Base-by-base conservation (phyloP, 2,888 invertebrate genomes). In the Volucella inanis region DNA sequence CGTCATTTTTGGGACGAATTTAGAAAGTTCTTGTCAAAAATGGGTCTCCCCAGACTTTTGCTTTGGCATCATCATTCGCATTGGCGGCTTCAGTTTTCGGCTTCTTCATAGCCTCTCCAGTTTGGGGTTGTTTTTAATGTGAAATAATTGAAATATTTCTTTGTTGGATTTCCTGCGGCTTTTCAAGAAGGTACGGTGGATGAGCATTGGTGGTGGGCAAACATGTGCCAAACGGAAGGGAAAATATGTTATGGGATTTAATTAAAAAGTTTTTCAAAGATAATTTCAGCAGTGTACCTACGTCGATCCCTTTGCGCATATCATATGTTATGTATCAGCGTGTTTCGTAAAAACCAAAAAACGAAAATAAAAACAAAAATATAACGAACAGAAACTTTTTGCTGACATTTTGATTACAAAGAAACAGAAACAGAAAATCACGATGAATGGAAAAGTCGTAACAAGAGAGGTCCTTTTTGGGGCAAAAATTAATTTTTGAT, bases 121-220 rank as follows among this genome's bases (percentile, higher is more conserved):
- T 31, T 79, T 84, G 57, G 64, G 74, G 79, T 62, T 84, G 74
- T 74, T 70, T 79, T 84, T 65, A 79, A 79, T 79, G 79, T 54
- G 68, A 84, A 84, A 84, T 84, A 84, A 84, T 84, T 84, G 79
- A 84, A 79, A 84, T 79, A 79, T 79, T 59, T 79, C 79, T 84
- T 79, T 79, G 68, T 64, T 22, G 64, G 68, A 55, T 79, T 54
- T 74, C 74, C 68, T 74, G 79, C 52, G 61, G 68, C 68, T 54
- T 38, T 55, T n/a, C 15, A 55, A 9, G 15, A 14, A 18, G 38
- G 12, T 22, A 15, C 15, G 8, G 22, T n/a, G 1, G 59, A 41
- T 38, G 57, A 57, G 41, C 61, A 59, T 57, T 61, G 49, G 50
- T 57, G 43, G 45, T 47, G 75, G 54, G 79, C 50, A 57, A 61